Conservation (phyloP, 2,113 vertebrate species). For the Rhea pennata region DNA sequence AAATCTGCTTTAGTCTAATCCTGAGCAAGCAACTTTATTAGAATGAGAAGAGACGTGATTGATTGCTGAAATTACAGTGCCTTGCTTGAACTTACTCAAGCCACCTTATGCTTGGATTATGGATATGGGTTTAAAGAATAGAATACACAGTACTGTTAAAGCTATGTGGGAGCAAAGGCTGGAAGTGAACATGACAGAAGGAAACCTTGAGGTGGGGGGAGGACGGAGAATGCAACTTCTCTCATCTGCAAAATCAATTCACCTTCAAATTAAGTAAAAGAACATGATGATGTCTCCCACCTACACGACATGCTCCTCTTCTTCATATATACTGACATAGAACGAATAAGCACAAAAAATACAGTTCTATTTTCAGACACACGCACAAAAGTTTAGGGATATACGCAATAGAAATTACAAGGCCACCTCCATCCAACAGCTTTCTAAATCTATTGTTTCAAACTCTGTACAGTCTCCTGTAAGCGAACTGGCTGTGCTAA, state of each 20-base stretch:
- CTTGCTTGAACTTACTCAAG: neutral
- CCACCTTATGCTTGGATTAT: neutral
- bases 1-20: neutral
- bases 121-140: neutral
- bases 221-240: neutral
- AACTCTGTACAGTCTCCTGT: neutral
- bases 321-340: neutral
- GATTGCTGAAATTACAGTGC: neutral
- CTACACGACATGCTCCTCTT: neutral
- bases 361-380: neutral
- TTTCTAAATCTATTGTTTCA: neutral
- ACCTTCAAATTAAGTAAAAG: constrained; percentile 5
- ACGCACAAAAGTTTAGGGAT: neutral
- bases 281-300: constrained; percentile 3
- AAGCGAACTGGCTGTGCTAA: neutral
- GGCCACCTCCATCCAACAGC: neutral
- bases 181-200: neutral
- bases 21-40: neutral
- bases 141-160: neutral
- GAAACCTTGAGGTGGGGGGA: neutral
- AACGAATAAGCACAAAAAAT: constrained; percentile 9
- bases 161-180: neutral
- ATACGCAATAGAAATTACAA: neutral
- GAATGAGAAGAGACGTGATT: neutral
- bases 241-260: constrained; percentile 12